Percentiles rank a stretch among this genome's conserved stretches.
Evolutionary conservation across 2,113 vertebrate species (phyloP).

Genomic region (Rhinopomastus cyanomelas): DNA sequence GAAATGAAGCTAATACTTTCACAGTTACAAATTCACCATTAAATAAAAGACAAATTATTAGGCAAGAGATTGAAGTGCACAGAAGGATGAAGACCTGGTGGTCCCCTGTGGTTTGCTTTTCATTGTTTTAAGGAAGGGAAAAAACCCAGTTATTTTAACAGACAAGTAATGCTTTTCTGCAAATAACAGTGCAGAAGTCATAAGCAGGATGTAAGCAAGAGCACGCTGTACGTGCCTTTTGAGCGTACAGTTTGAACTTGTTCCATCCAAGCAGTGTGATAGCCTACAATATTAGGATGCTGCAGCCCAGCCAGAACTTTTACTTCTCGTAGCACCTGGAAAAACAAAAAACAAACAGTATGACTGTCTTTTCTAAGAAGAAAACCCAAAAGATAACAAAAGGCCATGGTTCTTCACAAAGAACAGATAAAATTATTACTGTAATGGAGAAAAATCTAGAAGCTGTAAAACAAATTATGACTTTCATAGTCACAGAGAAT

Average conservation of each 20-base stretch:
- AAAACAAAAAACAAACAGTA: background rate
- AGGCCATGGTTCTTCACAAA: background rate
- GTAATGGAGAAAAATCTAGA: background rate
- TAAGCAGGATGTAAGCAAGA: background rate
- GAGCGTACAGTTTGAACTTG: constrained; percentile 80
- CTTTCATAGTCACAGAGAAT: background rate
- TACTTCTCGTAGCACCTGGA: constrained; percentile 91
- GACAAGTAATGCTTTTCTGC: background rate
- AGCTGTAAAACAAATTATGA: background rate
- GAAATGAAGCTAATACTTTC: background rate
- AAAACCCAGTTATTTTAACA: background rate
- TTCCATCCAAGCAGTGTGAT: constrained; percentile 98
- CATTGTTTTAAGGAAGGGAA: background rate
- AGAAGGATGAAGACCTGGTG: background rate
- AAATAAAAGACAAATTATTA: background rate
- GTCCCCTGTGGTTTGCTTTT: background rate
- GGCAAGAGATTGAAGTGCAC: background rate
- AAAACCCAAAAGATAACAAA: background rate
- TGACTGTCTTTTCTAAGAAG: background rate
- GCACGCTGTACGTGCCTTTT: constrained; percentile 53
- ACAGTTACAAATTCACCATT: background rate
- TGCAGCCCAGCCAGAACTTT: constrained; percentile 94
- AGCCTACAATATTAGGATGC: constrained; percentile 90
- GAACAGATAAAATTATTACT: background rate
- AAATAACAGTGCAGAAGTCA: background rate